Base-by-base conservation (phyloP, 2,797 vertebrate genomes). In the Falco rusticolus region DNA sequence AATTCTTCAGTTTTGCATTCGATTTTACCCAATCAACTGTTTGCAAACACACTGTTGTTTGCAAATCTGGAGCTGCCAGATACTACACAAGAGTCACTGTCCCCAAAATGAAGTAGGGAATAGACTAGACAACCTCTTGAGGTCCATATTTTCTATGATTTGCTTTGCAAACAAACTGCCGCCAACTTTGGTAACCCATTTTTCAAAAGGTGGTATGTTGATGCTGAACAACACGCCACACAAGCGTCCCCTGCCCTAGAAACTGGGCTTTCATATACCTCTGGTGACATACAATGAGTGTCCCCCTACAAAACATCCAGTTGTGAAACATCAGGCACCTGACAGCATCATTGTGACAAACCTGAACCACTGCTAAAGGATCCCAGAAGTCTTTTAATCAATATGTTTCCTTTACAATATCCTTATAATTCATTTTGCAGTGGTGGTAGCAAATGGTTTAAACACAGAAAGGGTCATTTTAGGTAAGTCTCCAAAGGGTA, bases 401-500 rank as follows among this genome's bases (percentile, higher is more conserved):
- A 90, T 84, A 83, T 0, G 1, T 72, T 91, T 89, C 75, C 65
- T 87, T 87, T 77, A 68, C 71, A 94, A 89, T 57, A 90, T 12
- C 57, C 39, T 69, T 69, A 26, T 78, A 87, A 94, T 85, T 93
- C 21, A 59, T 91, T 95, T 81, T 86, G 84, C 95, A 93, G 87
- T 9, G 5, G 57, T 63, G 50, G 43, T 28, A 92, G n/a, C 24
- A 91, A 87, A 96, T 74, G 63, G 25, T 86, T 96, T 95, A 86
- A 92, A 89, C 61, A 63, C 9, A 13, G 48, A 69, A 91, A 88
- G 26, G 93, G 79, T 97, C 95, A 88, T 93, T 96, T 95, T 88
- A 97, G 96, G 93, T 94, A 91, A 94, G 82, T 87, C 80, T 90
- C 74, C 31, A 68, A 96, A 89, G 84, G 51, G 84, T 39, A 92